Conservation (phyloP, 2,888 invertebrate species). For the Stramonita haemastoma region DNA sequence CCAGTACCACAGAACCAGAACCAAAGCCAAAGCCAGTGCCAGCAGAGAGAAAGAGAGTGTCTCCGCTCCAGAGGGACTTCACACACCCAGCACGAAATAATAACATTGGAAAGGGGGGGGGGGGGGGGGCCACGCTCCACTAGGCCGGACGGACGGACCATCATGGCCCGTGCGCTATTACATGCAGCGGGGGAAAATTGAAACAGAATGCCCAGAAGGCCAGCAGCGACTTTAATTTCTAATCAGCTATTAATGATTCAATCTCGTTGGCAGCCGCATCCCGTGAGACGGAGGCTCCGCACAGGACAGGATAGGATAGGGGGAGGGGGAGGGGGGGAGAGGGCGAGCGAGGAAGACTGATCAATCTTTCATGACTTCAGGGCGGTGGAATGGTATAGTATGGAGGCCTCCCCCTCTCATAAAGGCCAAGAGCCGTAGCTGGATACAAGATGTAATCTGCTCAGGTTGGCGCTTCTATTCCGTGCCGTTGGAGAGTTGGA, state of each 20-base stretch:
- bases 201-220: slow-evolving; percentile 53
- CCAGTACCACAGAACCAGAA: not conserved
- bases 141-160: slow-evolving; percentile 29
- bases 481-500: not conserved
- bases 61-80: slow-evolving; percentile 12
- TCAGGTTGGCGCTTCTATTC: not conserved
- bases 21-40: not conserved
- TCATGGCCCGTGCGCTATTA: slow-evolving; percentile 48
- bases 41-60: not conserved
- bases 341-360: slow-evolving; percentile 8
- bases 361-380: slow-evolving; percentile 37
- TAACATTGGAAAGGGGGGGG: slow-evolving; percentile 43
- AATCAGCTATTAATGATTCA: slow-evolving; percentile 58
- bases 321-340: not conserved
- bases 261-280: slow-evolving; percentile 41
- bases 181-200: slow-evolving; percentile 45
- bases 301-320: not conserved
- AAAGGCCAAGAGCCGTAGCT: slow-evolving; percentile 32
- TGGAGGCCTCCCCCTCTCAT: slow-evolving; percentile 33
- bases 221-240: slow-evolving; percentile 51
- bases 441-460: slow-evolving; percentile 40
- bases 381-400: slow-evolving; percentile 31
- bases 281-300: not conserved
- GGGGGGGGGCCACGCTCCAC: slow-evolving; percentile 42
- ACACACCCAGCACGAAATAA: slow-evolving; percentile 33